Evolutionary conservation across 1,140 invertebrate genomes (phyloP).

Genomic region (Neodiprion pinetum): DNA sequence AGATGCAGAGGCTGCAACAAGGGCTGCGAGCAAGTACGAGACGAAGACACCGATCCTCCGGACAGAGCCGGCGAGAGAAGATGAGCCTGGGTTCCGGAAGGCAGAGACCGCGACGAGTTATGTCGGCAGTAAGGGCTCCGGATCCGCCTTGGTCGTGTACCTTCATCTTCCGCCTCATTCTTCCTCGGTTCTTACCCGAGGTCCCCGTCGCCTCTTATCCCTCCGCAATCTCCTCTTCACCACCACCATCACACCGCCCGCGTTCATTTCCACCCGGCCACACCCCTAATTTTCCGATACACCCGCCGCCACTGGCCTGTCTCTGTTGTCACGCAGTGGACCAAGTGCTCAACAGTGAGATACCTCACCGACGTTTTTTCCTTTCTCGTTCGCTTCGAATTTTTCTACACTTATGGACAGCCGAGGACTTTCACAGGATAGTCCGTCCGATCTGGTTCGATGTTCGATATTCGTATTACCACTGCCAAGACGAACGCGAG

Average conservation of each 20-base stretch:
- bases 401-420: too few relatives aligned
- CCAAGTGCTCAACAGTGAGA: neutral
- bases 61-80: neutral
- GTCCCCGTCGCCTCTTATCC: constrained; percentile 12
- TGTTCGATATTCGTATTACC: too few relatives aligned
- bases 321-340: neutral
- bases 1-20: too few relatives aligned
- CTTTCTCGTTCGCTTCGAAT: too few relatives aligned
- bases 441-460: too few relatives aligned
- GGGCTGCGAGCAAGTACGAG: neutral
- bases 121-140: constrained; percentile 47
- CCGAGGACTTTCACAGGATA: too few relatives aligned
- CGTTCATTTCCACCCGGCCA: constrained; percentile 9
- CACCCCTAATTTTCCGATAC: neutral
- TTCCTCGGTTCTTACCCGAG: neutral
- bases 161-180: constrained; percentile 22
- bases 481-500: too few relatives aligned
- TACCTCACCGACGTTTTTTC: too few relatives aligned
- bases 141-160: constrained; percentile 57
- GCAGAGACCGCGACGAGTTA: constrained; percentile 42
- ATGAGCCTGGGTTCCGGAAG: neutral
- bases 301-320: neutral
- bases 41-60: neutral
- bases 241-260: constrained; percentile 14
- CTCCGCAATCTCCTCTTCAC: constrained; percentile 29